These are phyloP conservation scores for Leucoptera coffeella DNA, from an alignment of 2,888 invertebrate species.

Conservation along the genomic window DNA sequence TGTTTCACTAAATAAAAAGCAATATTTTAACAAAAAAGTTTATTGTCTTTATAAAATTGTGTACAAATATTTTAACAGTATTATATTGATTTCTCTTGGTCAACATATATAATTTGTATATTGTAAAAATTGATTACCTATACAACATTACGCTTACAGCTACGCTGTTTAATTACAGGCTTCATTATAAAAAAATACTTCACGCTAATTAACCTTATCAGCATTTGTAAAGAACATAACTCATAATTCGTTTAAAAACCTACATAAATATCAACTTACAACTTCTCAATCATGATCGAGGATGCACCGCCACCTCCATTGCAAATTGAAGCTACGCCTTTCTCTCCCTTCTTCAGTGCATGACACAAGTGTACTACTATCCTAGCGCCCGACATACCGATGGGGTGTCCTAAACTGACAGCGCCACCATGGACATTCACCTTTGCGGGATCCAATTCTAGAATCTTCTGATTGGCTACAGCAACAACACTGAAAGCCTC, in stretches of 20 bases:
- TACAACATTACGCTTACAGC: conserved; percentile 1
- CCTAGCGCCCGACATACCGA: conserved; percentile 98
- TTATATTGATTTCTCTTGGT: no score
- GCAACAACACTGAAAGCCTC: conserved; percentile 97
- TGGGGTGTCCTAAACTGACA: conserved; percentile 97
- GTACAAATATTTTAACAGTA: no score
- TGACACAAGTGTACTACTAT: conserved; percentile 88
- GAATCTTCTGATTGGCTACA: conserved; percentile 81
- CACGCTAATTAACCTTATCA: no score
- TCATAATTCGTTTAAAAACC: no score
- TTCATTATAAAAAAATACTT: no score
- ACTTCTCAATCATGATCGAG: conserved; percentile 89
- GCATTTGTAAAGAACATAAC: no score
- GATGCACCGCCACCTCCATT: conserved; percentile 99
- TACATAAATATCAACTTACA: conserved; percentile 75
- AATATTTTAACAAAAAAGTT: not conserved
- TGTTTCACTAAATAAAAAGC: not conserved
- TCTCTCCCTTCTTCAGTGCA: conserved; percentile 82
- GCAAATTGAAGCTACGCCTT: conserved; percentile 94
- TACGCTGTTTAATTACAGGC: no score
- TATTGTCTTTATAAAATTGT: not conserved
- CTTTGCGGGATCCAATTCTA: conserved; percentile 83
- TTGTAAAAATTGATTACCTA: not conserved
- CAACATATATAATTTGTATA: not conserved
- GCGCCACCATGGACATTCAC: conserved; percentile 97